phyloP scores from a whole-genome alignment of 92 coral and sea anemone species.

The Isaurus tuberculatus region DNA sequence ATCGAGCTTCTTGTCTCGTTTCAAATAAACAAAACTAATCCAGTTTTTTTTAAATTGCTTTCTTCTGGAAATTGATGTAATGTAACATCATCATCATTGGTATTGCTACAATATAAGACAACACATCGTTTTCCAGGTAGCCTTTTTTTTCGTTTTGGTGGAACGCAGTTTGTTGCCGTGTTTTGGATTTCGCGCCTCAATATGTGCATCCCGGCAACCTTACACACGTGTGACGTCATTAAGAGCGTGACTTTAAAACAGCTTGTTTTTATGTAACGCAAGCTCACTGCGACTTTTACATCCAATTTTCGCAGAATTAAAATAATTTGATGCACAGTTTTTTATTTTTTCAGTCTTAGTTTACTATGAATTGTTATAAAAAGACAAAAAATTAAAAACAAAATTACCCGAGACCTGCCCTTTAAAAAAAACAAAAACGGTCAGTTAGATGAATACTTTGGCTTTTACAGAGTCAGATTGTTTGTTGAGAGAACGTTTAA shows the following conservation, averaged over 20 bases:
- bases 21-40: slow-evolving; percentile 50
- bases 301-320: background rate
- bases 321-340: background rate
- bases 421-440: no score
- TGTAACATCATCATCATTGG: slow-evolving; percentile 42
- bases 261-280: slow-evolving; percentile 14
- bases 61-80: slow-evolving; percentile 40
- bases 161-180: slow-evolving; percentile 10
- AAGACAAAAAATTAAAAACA: no score
- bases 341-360: no score
- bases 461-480: no score
- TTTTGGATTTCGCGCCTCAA: slow-evolving; percentile 2
- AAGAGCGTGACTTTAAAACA: slow-evolving; percentile 16
- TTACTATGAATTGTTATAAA: no score
- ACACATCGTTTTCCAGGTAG: no score
- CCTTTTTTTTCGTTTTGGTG: slow-evolving; percentile 21
- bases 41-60: slow-evolving; percentile 34
- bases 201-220: background rate
- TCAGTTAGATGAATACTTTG: no score
- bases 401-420: no score
- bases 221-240: no score
- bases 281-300: background rate
- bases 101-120: slow-evolving; percentile 54
- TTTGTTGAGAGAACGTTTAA: no score
- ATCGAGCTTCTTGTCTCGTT: no score